These are phyloP conservation scores for Diploptera punctata DNA, from an alignment of 2,888 invertebrate species.

Conservation along the genomic window DNA sequence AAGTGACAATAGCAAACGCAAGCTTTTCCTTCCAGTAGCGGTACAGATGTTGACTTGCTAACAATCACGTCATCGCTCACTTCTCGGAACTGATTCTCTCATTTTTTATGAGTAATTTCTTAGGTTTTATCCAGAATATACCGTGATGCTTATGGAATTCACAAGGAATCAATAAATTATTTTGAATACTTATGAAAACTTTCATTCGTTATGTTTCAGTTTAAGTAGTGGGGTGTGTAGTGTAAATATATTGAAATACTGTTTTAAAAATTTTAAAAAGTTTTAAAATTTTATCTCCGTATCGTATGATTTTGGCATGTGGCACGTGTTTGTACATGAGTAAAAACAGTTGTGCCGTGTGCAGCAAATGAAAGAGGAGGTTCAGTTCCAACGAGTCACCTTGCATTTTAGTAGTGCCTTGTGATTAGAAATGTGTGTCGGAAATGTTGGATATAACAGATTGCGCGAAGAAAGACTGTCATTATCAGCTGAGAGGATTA, in stretches of 20 bases:
- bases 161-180: too few species aligned
- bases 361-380: not conserved
- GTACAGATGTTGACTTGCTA: too few species aligned
- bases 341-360: slow-evolving; percentile 2
- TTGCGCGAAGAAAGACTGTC: too few species aligned
- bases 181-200: too few species aligned
- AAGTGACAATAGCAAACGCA: not conserved
- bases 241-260: too few species aligned
- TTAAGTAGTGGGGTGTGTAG: too few species aligned
- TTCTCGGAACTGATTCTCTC: not conserved
- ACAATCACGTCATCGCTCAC: slow-evolving; percentile 5
- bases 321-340: not conserved
- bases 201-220: too few species aligned
- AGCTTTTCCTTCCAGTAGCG: not conserved
- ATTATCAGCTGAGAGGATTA: too few species aligned
- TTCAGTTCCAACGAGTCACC: not conserved
- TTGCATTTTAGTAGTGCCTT: not conserved
- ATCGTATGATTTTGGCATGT: not conserved
- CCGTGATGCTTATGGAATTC: not conserved
- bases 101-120: not conserved
- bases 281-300: not conserved
- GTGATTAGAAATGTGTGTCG: too few species aligned
- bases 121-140: not conserved
- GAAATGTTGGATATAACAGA: too few species aligned
- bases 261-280: too few species aligned